Base-by-base conservation (phyloP, 92 coral and sea anemone genomes). In the Zoanthus gigantus region DNA sequence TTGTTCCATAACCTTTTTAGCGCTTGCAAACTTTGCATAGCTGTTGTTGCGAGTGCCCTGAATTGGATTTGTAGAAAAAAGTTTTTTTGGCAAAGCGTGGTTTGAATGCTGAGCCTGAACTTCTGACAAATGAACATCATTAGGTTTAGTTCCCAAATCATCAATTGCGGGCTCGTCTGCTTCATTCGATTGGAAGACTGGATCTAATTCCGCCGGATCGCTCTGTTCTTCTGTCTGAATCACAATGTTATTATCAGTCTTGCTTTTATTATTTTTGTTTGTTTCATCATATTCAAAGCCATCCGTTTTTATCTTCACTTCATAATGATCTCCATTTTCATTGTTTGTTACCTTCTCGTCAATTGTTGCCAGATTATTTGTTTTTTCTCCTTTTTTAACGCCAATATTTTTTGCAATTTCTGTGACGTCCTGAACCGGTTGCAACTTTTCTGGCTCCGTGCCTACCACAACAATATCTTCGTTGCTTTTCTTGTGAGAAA, bases 1-100 rank as follows among this genome's bases (percentile, higher is more conserved):
- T 12, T 56, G 83, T 73, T 37, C 76, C n/a, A 87, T 34, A 71
- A 77, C 47, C 63, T 83, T 91, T 75, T 78, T 82, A 13, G 91
- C 94, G 23, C 18, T 72, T 61, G 88, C 85, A 73, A 68, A 91
- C 52, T 88, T 76, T 34, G 86, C 72, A 46, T 88, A 88, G 31
- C 87, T 84, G 7, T 63, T 73, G 72, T 60, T 81, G 73, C 52
- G 47, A 15, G 30, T 66, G 5, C 58, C 32, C 47, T 78, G 79
- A 18, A 71, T 32, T 34, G 56, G 32, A 6, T 17, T 42, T 32
- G 12, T 54, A 15, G 28, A 6, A 11, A 60, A 4, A 5, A 45
- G 83, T 15, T 34, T 56, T 14, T n/a, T 85, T 4, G n/a, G 82
- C 44, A 32, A 57, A 7, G 88, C 83, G 2, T 28, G 11, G 28